These are phyloP conservation scores for Rostratula benghalensis DNA, from an alignment of 2,113 vertebrate genomes.

Conservation along the genomic window DNA sequence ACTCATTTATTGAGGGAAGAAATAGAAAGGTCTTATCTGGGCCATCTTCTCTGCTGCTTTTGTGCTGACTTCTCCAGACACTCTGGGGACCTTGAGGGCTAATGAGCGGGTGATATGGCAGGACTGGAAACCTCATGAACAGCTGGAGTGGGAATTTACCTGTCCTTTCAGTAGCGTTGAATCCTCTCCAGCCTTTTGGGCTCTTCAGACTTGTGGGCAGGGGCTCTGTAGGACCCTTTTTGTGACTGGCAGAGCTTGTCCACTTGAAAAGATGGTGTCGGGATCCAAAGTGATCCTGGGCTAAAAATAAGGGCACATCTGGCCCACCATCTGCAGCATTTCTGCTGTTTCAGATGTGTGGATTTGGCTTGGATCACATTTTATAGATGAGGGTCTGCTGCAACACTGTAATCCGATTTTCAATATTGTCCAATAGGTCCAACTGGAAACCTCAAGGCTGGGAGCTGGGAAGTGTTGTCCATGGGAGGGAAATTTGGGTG, in stretches of 20 bases:
- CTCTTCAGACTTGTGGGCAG: background rate
- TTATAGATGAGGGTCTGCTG: background rate
- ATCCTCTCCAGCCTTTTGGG: background rate
- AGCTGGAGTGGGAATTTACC: background rate
- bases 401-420: background rate
- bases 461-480: background rate
- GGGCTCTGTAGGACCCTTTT: background rate
- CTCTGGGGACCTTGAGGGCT: background rate
- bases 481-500: background rate
- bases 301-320: background rate
- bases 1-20: conserved; percentile 37
- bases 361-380: background rate
- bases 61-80: background rate
- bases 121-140: background rate
- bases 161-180: background rate
- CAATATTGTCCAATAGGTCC: background rate
- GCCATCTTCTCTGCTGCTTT: background rate
- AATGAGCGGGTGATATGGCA: background rate
- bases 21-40: conserved; percentile 40
- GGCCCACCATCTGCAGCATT: background rate
- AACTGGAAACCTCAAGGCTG: background rate
- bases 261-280: background rate
- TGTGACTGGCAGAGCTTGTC: background rate
- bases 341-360: background rate
- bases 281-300: background rate